Conservation (phyloP, 2,113 vertebrate species). For the Theristicus caerulescens region DNA sequence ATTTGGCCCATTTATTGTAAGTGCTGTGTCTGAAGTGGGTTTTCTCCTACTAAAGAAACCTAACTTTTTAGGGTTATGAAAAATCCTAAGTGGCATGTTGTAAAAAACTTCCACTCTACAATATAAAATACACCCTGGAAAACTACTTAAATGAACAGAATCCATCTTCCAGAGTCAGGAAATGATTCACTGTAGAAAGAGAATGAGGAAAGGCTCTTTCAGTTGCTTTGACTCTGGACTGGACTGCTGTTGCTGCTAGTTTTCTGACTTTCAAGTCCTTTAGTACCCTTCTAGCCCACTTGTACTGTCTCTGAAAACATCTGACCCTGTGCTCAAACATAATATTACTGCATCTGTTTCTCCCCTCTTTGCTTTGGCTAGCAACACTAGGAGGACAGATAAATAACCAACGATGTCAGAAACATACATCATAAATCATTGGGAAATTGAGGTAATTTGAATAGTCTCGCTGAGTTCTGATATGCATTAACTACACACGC, state of each 20-base stretch:
- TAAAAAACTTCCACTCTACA: conserved; percentile 60
- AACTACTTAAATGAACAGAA: conserved; percentile 69
- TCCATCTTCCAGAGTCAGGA: conserved; percentile 49
- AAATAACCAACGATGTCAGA: conserved; percentile 21
- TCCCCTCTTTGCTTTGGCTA: conserved; percentile 22
- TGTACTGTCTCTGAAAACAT: not conserved
- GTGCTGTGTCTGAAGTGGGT: conserved; percentile 20
- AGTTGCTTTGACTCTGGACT: not conserved
- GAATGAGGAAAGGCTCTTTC: not conserved
- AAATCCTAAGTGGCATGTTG: not conserved
- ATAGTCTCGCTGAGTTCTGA: conserved; percentile 30
- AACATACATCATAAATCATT: conserved; percentile 35
- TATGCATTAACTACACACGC: not conserved
- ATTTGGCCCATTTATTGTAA: conserved; percentile 4
- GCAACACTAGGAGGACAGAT: not conserved
- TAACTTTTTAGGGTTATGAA: conserved; percentile 42
- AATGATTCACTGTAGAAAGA: conserved; percentile 9
- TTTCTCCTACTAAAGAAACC: conserved; percentile 3
- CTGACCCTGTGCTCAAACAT: not conserved
- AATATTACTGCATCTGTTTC: not conserved
- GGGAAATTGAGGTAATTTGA: conserved; percentile 41
- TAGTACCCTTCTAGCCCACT: not conserved
- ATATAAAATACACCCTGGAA: conserved; percentile 62
- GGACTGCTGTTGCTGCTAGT: not conserved
- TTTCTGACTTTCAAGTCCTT: not conserved